Evolutionary conservation across 1,140 invertebrate species (phyloP), one percentile per base, ranked within the genome.

Genomic region (Saxidomus purpurata): DNA sequence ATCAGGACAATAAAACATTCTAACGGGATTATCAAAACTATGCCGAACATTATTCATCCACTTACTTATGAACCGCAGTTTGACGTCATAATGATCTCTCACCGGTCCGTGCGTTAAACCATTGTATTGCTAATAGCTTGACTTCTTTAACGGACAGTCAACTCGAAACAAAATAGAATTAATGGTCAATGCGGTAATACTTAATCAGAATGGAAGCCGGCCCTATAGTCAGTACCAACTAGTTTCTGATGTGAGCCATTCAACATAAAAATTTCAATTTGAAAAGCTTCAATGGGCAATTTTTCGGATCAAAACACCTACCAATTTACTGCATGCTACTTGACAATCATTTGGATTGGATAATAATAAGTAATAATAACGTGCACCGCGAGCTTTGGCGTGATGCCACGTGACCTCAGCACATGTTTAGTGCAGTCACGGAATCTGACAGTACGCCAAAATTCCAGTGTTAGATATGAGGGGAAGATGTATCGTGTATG

Each of bases 361-460:
- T 43, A 40, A 40, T 49, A 43, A 76, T 76, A 76, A 76, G 22
- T 47, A 22, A 49, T 55, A 52, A 79, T 79, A 79, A 79, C 76
- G 47, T 79, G 76, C 76, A 79, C 28, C 28, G 22, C 76, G 47
- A 79, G 47, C 4, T 87, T 63, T 87, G 84, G 84, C 84, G 49
- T 19, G 31, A 25, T 40, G 63, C 84, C 84, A 87, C 84, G 69
- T 87, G 69, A 77, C 49, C 74, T 38, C 47, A 38, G 25, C 84
- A 71, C 82, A 84, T 84, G 82, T 84, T 87, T 11, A 63, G 84
- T 55, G 74, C 71, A 87, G 84, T 87, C 84, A 77, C 84, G 84
- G 63, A 87, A 87, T 34, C 74, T 87, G 84, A 87, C 36, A 36
- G 71, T 49, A 22, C 71, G 69, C 84, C 84, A 80, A 88, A 40